Conservation (phyloP, 2,888 invertebrate genomes). For the Eristalinus sepulchralis region DNA sequence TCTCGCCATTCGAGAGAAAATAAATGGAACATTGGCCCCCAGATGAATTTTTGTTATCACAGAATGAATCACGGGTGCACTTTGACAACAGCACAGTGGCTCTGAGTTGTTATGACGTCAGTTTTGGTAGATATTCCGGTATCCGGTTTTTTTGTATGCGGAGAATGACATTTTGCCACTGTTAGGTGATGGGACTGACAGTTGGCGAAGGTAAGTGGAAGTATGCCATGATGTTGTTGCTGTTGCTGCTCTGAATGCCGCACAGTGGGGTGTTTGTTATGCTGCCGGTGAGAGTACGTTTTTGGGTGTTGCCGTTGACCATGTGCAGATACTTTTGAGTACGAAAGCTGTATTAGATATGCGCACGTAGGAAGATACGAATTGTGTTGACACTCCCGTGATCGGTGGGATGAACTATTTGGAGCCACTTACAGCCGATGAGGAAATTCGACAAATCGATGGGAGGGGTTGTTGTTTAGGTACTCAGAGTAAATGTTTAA, state of each 20-base stretch:
- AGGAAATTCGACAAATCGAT: no score
- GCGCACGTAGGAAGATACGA: no score
- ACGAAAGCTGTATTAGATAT: background rate
- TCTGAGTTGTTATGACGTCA: constrained; percentile 59
- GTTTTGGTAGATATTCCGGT: constrained; percentile 54
- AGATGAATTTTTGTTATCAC: constrained; percentile 69
- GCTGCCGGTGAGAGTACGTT: constrained; percentile 2
- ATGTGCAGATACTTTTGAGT: no score
- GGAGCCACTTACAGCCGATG: no score
- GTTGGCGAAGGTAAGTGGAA: constrained; percentile 31
- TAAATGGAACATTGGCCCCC: constrained; percentile 72
- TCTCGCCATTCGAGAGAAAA: constrained; percentile 31
- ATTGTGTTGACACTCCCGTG: no score
- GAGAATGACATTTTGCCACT: constrained; percentile 58
- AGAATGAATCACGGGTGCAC: constrained; percentile 64
- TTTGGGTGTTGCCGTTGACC: constrained; percentile 32
- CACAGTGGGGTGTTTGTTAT: constrained; percentile 22
- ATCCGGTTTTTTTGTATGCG: constrained; percentile 50
- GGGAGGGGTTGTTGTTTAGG: no score
- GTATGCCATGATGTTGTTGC: constrained; percentile 11
- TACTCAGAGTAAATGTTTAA: no score
- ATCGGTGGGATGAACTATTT: no score
- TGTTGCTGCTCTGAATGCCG: background rate
- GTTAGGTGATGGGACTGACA: constrained; percentile 44
- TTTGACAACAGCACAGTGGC: constrained; percentile 55